A percentile compares a stretch with the other conserved stretches of the same genome.
These are phyloP conservation scores for Pinctada fucata DNA, from an alignment of 2,888 invertebrate genomes.

Conservation along the genomic window DNA sequence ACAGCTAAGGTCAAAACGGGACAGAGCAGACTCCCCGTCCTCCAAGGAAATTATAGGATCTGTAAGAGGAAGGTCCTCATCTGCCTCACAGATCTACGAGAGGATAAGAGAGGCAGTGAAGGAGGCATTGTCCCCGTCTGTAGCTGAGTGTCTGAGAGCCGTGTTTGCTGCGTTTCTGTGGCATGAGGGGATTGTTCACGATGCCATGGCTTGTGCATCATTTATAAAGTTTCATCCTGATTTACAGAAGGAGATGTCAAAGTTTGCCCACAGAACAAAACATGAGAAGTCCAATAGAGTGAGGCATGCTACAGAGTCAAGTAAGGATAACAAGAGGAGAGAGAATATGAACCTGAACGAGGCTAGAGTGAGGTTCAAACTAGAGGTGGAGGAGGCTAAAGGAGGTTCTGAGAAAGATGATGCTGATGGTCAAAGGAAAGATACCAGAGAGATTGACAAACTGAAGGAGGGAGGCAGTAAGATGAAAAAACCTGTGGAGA, in stretches of 20 bases:
- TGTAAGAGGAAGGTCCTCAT: slow-evolving; percentile 64
- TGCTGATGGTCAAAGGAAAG: slow-evolving; percentile 48
- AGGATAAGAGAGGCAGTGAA: slow-evolving; percentile 80
- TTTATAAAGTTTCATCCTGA: slow-evolving; percentile 89
- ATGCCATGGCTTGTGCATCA: slow-evolving; percentile 98
- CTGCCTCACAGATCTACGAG: slow-evolving; percentile 61
- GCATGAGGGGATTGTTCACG: slow-evolving; percentile 98
- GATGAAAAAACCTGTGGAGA: slow-evolving; percentile 40
- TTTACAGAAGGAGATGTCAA: slow-evolving; percentile 73
- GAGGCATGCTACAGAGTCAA: slow-evolving; percentile 69
- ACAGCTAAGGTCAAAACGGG: slow-evolving; percentile 75
- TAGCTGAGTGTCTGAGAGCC: slow-evolving; percentile 93
- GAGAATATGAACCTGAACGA: slow-evolving; percentile 68
- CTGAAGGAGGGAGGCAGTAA: slow-evolving; percentile 14
- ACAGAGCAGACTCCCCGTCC: slow-evolving; percentile 76
- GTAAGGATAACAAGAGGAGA: slow-evolving; percentile 58
- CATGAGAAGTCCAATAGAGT: slow-evolving; percentile 54
- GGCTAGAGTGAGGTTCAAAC: slow-evolving; percentile 65
- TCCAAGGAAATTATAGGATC: slow-evolving; percentile 63
- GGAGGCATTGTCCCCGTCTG: slow-evolving; percentile 92
- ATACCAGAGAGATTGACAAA: slow-evolving; percentile 10
- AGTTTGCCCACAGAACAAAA: slow-evolving; percentile 61
- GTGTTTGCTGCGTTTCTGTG: slow-evolving; percentile 97
- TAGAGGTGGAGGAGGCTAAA: slow-evolving; percentile 58
- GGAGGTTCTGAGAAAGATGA: slow-evolving; percentile 48